These are phyloP conservation scores for Stenichneumon culpator DNA, from an alignment of 2,888 invertebrate genomes.

Conservation along the genomic window DNA sequence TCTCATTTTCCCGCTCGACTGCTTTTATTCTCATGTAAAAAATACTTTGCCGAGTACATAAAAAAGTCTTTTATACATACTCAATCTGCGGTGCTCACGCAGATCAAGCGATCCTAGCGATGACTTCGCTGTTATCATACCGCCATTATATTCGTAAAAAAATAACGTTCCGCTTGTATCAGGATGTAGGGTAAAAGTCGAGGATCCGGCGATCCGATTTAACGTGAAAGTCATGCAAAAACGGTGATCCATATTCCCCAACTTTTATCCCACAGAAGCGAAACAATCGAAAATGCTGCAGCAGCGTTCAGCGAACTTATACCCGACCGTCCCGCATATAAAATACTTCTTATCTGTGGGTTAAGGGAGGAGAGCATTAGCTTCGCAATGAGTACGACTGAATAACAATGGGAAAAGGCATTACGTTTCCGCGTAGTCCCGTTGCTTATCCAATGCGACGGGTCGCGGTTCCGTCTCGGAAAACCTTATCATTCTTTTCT, in stretches of 20 bases:
- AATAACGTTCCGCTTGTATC: conserved; percentile 43
- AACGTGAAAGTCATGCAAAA: background rate
- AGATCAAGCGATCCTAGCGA: conserved; percentile 20
- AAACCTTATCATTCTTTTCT: conserved; percentile 66
- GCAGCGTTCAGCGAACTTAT: conserved; percentile 64
- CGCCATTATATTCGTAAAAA: conserved; percentile 28
- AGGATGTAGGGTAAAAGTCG: conserved; percentile 29
- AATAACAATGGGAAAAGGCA: conserved; percentile 75
- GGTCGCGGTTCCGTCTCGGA: conserved; percentile 55
- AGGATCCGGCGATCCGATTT: conserved; percentile 10
- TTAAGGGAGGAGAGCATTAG: conserved; percentile 69
- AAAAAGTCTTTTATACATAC: background rate
- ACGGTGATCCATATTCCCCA: conserved; percentile 15
- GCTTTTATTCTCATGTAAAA: background rate
- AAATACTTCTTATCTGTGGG: conserved; percentile 73
- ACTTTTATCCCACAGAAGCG: conserved; percentile 41
- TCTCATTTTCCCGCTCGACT: background rate
- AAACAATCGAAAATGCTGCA: conserved; percentile 72
- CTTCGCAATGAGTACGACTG: conserved; percentile 73
- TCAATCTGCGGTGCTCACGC: background rate
- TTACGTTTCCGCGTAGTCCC: conserved; percentile 69
- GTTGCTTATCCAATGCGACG: conserved; percentile 72
- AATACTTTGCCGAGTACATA: background rate
- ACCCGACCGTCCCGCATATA: conserved; percentile 72
- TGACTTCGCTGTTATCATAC: conserved; percentile 33